phyloP scores from a whole-genome alignment of 1,140 invertebrate genomes.

The Drosophila orosa region DNA sequence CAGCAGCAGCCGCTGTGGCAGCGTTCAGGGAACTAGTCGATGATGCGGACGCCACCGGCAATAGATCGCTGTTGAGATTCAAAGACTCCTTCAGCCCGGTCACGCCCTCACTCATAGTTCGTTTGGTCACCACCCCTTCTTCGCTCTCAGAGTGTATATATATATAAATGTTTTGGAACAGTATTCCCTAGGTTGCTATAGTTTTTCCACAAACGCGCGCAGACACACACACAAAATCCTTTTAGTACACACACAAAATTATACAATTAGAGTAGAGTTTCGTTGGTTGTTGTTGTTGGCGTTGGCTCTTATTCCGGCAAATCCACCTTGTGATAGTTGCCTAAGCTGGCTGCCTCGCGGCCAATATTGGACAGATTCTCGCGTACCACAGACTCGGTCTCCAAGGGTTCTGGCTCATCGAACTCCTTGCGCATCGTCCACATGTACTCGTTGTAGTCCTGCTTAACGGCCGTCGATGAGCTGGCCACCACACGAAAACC shows the following conservation, averaged over 20 bases:
- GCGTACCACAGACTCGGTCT: constrained; percentile 86
- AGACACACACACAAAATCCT: constrained; percentile 27
- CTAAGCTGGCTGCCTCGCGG: constrained; percentile 85
- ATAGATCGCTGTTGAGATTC: constrained; percentile 53
- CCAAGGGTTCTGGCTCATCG: constrained; percentile 90
- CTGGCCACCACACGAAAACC: constrained; percentile 94
- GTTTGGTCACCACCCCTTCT: constrained; percentile 32
- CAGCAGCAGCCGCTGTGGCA: constrained; percentile 12
- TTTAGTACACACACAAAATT: constrained; percentile 45
- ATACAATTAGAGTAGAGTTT: constrained; percentile 47
- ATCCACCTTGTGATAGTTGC: constrained; percentile 83
- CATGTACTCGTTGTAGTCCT: constrained; percentile 95
- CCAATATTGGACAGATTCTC: constrained; percentile 87
- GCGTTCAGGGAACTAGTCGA: constrained; percentile 53
- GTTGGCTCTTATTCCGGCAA: constrained; percentile 72
- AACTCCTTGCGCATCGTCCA: constrained; percentile 96
- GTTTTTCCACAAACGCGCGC: constrained; percentile 37
- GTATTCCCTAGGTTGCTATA: constrained; percentile 67
- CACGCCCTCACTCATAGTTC: constrained; percentile 71
- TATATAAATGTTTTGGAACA: constrained; percentile 57
- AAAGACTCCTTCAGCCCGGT: constrained; percentile 55
- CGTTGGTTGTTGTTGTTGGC: constrained; percentile 17
- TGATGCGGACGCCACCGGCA: constrained; percentile 25
- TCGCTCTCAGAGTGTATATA: constrained; percentile 29
- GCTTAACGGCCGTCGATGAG: constrained; percentile 92